Percentiles rank a stretch among this genome's conserved stretches.
phyloP scores from a whole-genome alignment of 2,797 vertebrate species.

The Acestrorhynchus altus region DNA sequence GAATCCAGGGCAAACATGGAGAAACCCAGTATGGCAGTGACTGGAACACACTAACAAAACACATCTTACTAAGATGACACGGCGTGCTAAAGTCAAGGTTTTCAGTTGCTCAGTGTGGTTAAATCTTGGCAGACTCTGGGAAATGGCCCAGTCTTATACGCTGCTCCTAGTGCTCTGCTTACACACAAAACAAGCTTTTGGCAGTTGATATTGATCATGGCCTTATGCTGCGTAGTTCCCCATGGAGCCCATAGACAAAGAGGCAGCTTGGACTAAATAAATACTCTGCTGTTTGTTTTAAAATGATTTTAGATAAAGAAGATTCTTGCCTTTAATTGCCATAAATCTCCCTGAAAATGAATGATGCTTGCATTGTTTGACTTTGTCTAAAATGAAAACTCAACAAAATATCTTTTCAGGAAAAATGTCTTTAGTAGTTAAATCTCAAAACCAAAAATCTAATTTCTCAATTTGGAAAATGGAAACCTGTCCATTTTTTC shows the following conservation, averaged over 20 bases:
- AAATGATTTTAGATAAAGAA: too few relatives aligned
- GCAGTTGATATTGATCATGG: conserved; percentile 69
- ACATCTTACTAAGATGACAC: conserved; percentile 54
- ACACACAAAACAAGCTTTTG: conserved; percentile 58
- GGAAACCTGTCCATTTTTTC: too few relatives aligned
- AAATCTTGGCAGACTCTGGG: conserved; percentile 56
- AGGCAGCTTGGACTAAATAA: conserved; percentile 37
- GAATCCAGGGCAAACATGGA: conserved; percentile 66
- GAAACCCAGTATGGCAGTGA: conserved; percentile 65
- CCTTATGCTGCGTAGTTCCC: conserved; percentile 44
- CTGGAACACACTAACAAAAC: conserved; percentile 63
- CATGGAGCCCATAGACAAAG: conserved; percentile 46
- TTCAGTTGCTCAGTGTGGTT: conserved; percentile 60
- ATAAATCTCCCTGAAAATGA: too few relatives aligned
- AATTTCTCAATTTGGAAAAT: too few relatives aligned
- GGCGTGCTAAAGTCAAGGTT: conserved; percentile 56
- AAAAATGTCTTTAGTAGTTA: too few relatives aligned
- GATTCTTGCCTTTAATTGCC: too few relatives aligned
- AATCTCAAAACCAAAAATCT: background rate
- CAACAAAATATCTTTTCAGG: too few relatives aligned
- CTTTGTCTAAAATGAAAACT: too few relatives aligned
- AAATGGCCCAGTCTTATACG: conserved; percentile 59
- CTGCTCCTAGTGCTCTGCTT: conserved; percentile 53
- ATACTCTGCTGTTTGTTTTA: conserved; percentile 7
- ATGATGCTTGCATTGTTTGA: too few relatives aligned